These are phyloP conservation scores for human (Homo sapiens) DNA, from an alignment of 2,113 vertebrate genomes.

Conservation along the genomic window GRCh38 chr17:76928001-76928500, in stretches of 20 bases:
- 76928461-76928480: no score
- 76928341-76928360: fast-evolving
- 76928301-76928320: background rate
- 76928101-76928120: background rate
- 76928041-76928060: background rate
- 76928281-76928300: background rate
- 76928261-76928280: fast-evolving
- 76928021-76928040: background rate
- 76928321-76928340: background rate
- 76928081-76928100: background rate
- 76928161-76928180: background rate
- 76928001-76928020: background rate
- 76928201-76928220: background rate
- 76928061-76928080: background rate
- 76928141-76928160: background rate
- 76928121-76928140: background rate
- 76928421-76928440: no score
- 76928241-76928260: background rate
- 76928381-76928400: no score
- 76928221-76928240: background rate
- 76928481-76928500: no score
- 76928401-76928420: background rate
- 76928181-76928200: background rate
- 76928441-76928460: no score
- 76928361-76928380: background rate